Conservation (phyloP, 2,113 vertebrate species). For the Saimiri boliviensis region DNA sequence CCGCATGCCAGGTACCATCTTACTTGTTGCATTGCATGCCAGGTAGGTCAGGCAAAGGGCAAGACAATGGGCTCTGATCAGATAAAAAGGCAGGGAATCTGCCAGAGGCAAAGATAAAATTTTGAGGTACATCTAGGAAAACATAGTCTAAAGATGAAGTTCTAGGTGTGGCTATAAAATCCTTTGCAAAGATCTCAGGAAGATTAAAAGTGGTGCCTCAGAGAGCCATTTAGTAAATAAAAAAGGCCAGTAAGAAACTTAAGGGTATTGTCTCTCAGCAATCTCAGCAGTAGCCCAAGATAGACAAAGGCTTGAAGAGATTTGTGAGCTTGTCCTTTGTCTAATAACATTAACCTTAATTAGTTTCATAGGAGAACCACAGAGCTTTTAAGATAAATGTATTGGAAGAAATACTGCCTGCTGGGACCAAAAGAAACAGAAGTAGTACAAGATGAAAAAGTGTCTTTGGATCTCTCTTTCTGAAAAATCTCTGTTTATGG, state of each 20-base stretch:
- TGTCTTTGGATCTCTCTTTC: background rate
- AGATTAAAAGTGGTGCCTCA: background rate
- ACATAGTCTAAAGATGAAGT: background rate
- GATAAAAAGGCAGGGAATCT: background rate
- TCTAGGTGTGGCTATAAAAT: background rate
- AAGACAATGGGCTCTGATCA: background rate
- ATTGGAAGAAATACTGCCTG: background rate
- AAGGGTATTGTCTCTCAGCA: background rate
- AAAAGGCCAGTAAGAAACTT: background rate
- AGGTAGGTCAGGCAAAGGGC: background rate
- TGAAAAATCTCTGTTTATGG: background rate
- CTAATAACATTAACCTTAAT: background rate
- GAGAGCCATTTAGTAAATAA: background rate
- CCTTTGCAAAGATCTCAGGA: background rate
- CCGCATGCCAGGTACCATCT: too few species aligned
- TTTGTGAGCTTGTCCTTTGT: background rate
- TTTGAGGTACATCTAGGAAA: background rate
- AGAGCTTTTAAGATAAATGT: background rate
- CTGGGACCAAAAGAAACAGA: background rate
- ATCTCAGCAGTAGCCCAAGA: background rate
- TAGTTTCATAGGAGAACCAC: background rate
- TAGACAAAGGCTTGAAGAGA: background rate
- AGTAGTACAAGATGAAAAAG: background rate
- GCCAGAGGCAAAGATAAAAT: background rate
- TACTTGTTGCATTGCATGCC: background rate